Evolutionary conservation across 2,113 vertebrate species (phyloP), one percentile per base, ranked within the genome.

Genomic region (Prinia subflava): DNA sequence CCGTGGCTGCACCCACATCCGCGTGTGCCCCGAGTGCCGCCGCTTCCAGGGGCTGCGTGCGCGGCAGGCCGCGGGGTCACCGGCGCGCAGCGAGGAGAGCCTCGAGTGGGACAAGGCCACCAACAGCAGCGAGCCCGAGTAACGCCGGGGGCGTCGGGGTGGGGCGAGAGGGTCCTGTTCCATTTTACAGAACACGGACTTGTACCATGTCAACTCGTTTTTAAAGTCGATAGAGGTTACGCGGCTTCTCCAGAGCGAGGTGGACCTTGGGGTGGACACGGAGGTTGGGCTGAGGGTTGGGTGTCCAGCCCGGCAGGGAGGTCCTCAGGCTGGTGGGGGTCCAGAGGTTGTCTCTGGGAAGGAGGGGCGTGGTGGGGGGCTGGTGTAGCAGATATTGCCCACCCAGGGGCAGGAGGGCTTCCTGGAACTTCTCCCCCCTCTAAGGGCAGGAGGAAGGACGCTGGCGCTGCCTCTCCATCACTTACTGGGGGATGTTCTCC

Each of bases 101-200:
- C 97, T 99, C 86, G 98, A 99, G 83, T 99, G 99, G 99, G 99
- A 99, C 84, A 99, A 99, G 96, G 97, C 98, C 86, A 99, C 99
- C 97, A 99, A 99, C 97, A 99, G 99, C 98, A 99, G 99, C 97
- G 99, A 98, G 98, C 99, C 99, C 22, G 99, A 99, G 98, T 99
- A 99, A 96, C 52, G n/a, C 46, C 6, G 13, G 60, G 49, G 84
- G n/a, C 4, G 1, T 35, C 33, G 55, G 91, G 89, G 70, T 55
- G 67, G 89, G 83, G 11, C 56, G 7, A 62, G 87, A 77, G 37
- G 94, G 93, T 94, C 83, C 65, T 93, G 96, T 96, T 95, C 95
- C 94, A 93, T 97, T 96, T 96, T 96, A 86, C 80, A 93, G 94
- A 97, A 96, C 96, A 96, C 2, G 94, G 92, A 96, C 95, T 95